Conservation (phyloP, 2,888 invertebrate genomes). For the Eilema griseolum region DNA sequence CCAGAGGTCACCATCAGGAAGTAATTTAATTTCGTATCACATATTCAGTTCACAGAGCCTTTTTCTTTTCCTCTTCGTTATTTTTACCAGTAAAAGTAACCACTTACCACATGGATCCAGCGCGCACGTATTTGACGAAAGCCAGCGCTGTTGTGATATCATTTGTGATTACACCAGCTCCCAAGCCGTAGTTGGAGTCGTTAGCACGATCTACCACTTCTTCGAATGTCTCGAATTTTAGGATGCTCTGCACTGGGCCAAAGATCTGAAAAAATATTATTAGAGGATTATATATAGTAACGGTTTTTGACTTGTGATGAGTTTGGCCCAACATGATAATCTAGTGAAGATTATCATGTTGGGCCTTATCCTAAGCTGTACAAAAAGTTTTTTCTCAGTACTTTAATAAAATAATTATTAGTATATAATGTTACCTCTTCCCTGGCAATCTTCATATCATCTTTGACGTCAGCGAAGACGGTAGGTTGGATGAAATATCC, state of each 20-base stretch:
- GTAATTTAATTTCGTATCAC: neutral
- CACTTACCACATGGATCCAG: slow-evolving; percentile 92
- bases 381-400: no score
- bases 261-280: slow-evolving; percentile 89
- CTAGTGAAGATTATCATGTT: no score
- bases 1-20: neutral
- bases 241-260: slow-evolving; percentile 96
- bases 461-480: slow-evolving; percentile 92
- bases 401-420: neutral
- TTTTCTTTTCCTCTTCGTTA: neutral
- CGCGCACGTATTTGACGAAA: slow-evolving; percentile 91
- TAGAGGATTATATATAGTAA: neutral
- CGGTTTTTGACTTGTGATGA: neutral
- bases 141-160: slow-evolving; percentile 92
- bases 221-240: slow-evolving; percentile 93
- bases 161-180: slow-evolving; percentile 95
- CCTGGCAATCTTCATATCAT: slow-evolving; percentile 91
- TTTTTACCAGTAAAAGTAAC: neutral
- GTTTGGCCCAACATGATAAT: no score
- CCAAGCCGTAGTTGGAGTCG: slow-evolving; percentile 93
- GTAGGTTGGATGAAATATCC: slow-evolving; percentile 94
- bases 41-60: neutral
- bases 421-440: slow-evolving; percentile 88
- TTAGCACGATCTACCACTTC: slow-evolving; percentile 96
- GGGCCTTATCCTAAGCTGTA: no score